Evolutionary conservation across 2,113 vertebrate genomes (phyloP).

Genomic region (Ammospiza caudacuta): DNA sequence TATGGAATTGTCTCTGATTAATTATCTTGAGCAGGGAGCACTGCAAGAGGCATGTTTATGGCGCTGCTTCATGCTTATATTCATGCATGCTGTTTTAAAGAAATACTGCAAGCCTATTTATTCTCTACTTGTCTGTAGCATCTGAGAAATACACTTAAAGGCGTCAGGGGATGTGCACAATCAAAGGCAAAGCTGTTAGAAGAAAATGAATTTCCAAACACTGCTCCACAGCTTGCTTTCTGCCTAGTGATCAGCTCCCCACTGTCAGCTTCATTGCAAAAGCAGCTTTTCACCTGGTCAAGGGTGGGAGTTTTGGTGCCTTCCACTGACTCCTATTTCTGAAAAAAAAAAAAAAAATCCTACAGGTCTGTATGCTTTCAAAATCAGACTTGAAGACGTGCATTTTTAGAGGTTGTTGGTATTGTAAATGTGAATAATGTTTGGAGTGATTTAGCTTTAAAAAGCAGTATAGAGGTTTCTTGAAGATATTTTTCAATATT

Average conservation of each 20-base stretch:
- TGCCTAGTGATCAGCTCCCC: neutral
- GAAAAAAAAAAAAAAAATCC: neutral
- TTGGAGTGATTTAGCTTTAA: neutral
- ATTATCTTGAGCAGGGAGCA: neutral
- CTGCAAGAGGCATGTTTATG: neutral
- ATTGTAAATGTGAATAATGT: neutral
- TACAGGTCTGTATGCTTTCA: neutral
- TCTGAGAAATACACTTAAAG: neutral
- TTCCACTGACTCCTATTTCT: neutral
- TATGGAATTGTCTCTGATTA: neutral
- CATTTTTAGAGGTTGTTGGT: neutral
- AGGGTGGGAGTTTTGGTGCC: neutral
- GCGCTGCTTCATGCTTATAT: neutral
- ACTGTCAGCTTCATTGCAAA: neutral
- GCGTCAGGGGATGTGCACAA: neutral
- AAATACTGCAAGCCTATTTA: neutral
- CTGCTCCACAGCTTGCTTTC: neutral
- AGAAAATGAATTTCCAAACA: neutral
- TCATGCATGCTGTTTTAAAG: neutral
- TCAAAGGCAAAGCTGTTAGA: neutral
- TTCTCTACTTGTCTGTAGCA: neutral
- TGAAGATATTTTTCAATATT: neutral
- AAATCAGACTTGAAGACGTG: neutral
- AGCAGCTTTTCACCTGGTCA: neutral
- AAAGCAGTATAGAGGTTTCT: accelerated